Evolutionary conservation across 2,113 vertebrate species (phyloP), one percentile per base, ranked within the genome.

Genomic region (Odontesthes bonariensis): DNA sequence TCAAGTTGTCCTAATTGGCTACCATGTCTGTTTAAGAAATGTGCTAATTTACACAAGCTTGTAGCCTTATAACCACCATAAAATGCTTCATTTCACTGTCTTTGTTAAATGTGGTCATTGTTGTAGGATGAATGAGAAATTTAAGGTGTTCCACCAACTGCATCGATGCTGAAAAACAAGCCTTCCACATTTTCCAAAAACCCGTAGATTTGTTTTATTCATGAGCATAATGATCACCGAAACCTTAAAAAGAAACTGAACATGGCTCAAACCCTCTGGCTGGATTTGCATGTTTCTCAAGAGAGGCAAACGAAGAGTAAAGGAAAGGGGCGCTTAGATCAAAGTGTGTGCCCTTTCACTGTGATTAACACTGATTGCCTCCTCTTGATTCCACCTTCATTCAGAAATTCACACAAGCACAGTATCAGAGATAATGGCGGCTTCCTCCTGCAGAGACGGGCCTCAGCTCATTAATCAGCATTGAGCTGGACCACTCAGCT

Each of bases 401-500:
- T 90, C 64, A 73, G 77, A 87, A 73, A 85, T 71, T 72, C 79
- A 71, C 75, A 64, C 35, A 44, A 70, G 73, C 66, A 33, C 82
- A 69, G 72, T 56, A 67, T 77, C n/a, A 35, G 40, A 79, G 70
- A 88, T 89, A 87, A 93, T 88, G 75, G 79, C 55, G 19, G 47
- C 73, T 73, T 87, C 82, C 84, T 88, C 67, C 65, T 52, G 75
- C 73, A 78, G 76, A 73, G 69, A 69, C 67, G 75, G 81, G 89
- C 84, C 89, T 75, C 57, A 47, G 82, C 73, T 84, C 86, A 91
- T 93, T 92, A 91, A 92, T 92, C 91, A 89, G 85, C 78, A 89
- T 90, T 92, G 90, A 89, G 82, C 69, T 14, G 59, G 49, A 77
- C 71, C 10, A 46, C 69, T 79, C 67, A 40, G 73, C 75, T 77